phyloP scores from a whole-genome alignment of 2,113 vertebrate species.

The Rhea pennata region DNA sequence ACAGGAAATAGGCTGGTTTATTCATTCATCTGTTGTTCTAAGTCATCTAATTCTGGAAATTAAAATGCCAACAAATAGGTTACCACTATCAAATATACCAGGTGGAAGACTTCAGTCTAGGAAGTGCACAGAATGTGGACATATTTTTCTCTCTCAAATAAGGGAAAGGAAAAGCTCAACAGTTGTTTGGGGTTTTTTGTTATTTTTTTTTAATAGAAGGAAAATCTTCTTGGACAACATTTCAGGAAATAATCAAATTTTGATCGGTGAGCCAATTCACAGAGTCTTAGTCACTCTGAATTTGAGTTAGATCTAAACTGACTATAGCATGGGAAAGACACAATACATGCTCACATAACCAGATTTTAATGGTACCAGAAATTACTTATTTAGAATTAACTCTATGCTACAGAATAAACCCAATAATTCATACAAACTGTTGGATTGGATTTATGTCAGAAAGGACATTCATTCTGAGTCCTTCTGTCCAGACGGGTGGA shows the following conservation, averaged over 20 bases:
- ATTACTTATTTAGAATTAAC: not conserved
- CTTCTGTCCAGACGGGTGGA: not conserved
- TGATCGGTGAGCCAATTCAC: not conserved
- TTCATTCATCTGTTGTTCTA: not conserved
- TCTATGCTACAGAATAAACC: accelerated
- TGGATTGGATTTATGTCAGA: not conserved
- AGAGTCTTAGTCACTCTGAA: not conserved
- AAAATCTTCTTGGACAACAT: not conserved
- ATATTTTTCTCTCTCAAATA: not conserved
- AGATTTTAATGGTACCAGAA: not conserved
- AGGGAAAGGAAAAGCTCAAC: not conserved
- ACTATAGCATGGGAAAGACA: accelerated
- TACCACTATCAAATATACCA: not conserved
- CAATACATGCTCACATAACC: no score
- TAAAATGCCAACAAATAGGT: not conserved
- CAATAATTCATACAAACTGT: not conserved
- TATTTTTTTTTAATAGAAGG: not conserved
- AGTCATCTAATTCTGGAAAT: not conserved
- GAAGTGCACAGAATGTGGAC: not conserved
- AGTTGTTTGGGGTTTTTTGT: not conserved
- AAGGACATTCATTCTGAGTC: not conserved
- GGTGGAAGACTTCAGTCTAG: not conserved
- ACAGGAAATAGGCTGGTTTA: not conserved
- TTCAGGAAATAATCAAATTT: not conserved
- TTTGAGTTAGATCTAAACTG: not conserved